These are phyloP conservation scores for Neelides folsomi DNA, from an alignment of 2,888 invertebrate species.

Conservation along the genomic window DNA sequence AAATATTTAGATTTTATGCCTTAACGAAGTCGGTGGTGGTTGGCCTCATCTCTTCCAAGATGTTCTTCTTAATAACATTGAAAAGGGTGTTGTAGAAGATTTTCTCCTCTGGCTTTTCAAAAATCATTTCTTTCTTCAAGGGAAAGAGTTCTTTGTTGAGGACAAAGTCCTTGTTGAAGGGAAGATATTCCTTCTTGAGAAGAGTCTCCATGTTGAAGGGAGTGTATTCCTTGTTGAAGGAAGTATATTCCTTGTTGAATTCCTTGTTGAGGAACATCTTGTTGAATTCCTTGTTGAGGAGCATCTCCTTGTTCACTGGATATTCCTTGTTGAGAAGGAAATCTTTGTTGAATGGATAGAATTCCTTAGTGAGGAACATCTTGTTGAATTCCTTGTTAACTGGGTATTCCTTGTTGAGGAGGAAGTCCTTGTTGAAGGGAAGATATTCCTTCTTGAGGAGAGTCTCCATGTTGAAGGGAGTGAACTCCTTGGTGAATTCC, in stretches of 20 bases:
- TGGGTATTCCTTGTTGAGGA: no score
- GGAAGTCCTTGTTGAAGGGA: no score
- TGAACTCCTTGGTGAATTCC: not conserved
- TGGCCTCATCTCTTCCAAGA: no score
- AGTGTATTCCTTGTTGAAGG: not conserved
- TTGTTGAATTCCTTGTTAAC: not conserved
- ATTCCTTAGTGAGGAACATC: not conserved
- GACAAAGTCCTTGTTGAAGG: not conserved
- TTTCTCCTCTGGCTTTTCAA: not conserved
- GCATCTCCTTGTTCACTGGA: not conserved
- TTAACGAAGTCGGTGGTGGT: no score
- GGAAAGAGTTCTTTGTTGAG: not conserved
- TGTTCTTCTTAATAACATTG: no score
- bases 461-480: not conserved
- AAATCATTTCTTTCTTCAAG: not conserved
- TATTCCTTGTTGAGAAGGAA: not conserved
- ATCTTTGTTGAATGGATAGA: not conserved
- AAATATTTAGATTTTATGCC: no score
- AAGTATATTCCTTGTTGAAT: not conserved
- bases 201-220: no score
- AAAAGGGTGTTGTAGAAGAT: no score
- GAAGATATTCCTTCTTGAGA: no score
- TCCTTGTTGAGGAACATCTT: not conserved
- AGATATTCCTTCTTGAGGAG: not conserved
- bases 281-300: not conserved